phyloP scores from a whole-genome alignment of 2,113 vertebrate genomes.

The Mesocricetus auratus region DNA sequence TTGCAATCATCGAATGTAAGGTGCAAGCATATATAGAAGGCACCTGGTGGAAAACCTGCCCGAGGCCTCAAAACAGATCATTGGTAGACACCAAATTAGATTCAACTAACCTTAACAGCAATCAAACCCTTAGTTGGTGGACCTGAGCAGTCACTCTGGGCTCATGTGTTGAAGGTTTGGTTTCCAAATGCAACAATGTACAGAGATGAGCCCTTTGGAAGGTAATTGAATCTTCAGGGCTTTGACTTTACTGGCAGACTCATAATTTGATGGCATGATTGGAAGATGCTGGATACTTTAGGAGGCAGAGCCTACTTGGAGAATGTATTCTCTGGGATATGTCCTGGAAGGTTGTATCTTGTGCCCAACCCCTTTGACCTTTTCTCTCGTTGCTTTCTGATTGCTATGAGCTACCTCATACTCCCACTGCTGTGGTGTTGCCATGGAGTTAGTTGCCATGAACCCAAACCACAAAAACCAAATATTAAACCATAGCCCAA shows the following conservation, averaged over 20 bases:
- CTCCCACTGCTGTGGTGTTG: too few relatives aligned
- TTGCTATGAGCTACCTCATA: too few relatives aligned
- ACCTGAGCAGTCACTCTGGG: too few relatives aligned
- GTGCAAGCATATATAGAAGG: not conserved
- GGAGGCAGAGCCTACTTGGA: not conserved
- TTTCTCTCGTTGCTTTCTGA: not conserved
- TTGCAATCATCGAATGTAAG: not conserved
- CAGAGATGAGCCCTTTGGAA: not conserved
- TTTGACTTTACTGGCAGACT: not conserved
- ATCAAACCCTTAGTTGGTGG: not conserved
- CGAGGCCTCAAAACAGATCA: not conserved
- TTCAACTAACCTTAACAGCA: not conserved
- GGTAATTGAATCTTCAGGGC: not conserved
- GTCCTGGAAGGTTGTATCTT: not conserved
- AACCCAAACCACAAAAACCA: not conserved
- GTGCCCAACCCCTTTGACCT: too few relatives aligned
- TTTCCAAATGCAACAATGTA: not conserved
- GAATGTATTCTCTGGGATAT: not conserved
- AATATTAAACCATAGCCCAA: not conserved
- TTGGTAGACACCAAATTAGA: not conserved
- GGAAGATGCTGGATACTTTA: not conserved
- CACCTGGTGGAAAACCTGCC: not conserved
- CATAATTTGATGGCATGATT: not conserved
- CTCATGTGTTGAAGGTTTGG: not conserved
- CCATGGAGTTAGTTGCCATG: not conserved